Conservation (phyloP, 2,797 vertebrate species). For the Acanthornis magna region DNA sequence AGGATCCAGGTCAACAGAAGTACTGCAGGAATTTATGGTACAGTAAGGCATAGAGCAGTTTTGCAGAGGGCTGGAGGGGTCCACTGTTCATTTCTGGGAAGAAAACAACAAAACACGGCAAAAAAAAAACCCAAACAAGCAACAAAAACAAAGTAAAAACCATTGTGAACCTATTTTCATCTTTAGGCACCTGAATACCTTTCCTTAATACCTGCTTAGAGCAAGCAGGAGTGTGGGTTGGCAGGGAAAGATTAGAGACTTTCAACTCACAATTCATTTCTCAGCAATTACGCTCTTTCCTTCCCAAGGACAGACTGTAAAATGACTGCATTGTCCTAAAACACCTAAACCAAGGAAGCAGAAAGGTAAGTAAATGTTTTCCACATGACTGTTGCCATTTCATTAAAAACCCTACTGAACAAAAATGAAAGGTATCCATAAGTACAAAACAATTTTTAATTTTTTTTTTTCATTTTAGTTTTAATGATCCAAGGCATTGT, state of each 20-base stretch:
- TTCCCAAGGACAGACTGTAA: background rate
- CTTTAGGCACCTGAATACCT: background rate
- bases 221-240: background rate
- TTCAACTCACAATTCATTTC: background rate
- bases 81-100: background rate
- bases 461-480: background rate
- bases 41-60: fast-evolving
- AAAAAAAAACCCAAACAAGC: background rate
- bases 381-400: background rate
- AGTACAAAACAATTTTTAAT: background rate
- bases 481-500: background rate
- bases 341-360: background rate
- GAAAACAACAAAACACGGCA: background rate
- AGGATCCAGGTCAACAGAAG: background rate
- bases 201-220: background rate
- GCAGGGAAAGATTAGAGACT: background rate
- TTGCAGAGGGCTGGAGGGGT: background rate
- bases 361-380: background rate
- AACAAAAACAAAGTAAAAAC: background rate
- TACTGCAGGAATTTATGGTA: background rate
- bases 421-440: constrained; percentile 4
- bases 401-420: background rate
- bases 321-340: background rate
- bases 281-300: background rate
- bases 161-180: background rate